Conservation (phyloP, 2,888 invertebrate species). For the Amblyteles armatorius region DNA sequence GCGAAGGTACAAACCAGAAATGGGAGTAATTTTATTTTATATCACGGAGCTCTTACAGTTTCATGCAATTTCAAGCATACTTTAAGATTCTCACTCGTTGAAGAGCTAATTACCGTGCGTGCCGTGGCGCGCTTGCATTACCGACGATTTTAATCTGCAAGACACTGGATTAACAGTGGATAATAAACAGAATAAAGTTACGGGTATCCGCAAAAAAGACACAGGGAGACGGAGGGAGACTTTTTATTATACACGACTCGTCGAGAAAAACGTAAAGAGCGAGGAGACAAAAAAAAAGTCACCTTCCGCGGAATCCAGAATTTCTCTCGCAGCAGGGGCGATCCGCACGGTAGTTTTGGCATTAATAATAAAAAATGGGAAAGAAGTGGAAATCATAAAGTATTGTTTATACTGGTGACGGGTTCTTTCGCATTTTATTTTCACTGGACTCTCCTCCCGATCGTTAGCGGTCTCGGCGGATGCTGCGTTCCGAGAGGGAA, state of each 20-base stretch:
- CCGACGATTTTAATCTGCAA: constrained; percentile 2
- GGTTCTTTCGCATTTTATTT: background rate
- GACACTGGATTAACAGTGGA: background rate
- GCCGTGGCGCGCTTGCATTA: background rate
- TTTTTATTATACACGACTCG: background rate
- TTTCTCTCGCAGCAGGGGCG: constrained; percentile 10
- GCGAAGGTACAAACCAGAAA: background rate
- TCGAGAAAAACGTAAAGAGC: background rate
- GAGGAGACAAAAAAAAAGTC: background rate
- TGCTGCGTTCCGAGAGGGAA: background rate
- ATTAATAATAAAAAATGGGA: constrained; percentile 13
- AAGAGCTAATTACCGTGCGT: background rate
- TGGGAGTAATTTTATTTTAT: background rate
- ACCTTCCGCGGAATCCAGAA: background rate
- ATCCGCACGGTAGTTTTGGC: background rate
- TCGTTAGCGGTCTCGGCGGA: constrained; percentile 12
- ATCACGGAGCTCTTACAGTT: background rate
- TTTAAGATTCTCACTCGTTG: background rate
- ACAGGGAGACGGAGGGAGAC: background rate
- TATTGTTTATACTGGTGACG: constrained; percentile 9
- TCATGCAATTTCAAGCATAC: background rate
- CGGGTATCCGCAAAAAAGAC: background rate
- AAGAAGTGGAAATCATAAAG: constrained; percentile 12
- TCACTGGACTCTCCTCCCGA: background rate
- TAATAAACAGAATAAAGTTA: background rate